phyloP scores from a whole-genome alignment of 2,888 invertebrate species.

The Gandaritis pyraliata region DNA sequence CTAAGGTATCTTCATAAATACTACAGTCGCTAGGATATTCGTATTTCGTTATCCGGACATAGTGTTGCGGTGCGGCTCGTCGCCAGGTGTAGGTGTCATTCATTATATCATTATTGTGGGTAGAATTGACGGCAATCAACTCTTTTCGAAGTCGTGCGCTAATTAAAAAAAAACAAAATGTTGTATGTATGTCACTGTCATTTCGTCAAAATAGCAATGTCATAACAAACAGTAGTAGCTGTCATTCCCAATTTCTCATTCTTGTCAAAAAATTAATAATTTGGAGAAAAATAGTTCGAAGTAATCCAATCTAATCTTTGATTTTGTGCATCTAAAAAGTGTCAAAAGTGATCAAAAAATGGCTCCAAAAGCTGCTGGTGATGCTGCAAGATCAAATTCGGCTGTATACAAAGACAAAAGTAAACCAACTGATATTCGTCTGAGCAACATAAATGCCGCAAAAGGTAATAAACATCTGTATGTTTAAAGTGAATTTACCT shows the following conservation, averaged over 20 bases:
- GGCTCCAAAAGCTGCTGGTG: slow-evolving; percentile 80
- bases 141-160: no score
- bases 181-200: slow-evolving; percentile 5
- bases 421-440: slow-evolving; percentile 97
- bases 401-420: slow-evolving; percentile 94
- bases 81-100: no score
- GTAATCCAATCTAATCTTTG: slow-evolving; percentile 49
- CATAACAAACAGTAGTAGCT: slow-evolving; percentile 17
- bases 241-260: background rate
- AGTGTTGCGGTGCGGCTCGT: no score
- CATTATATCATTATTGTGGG: no score
- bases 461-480: slow-evolving; percentile 89
- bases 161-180: no score
- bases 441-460: slow-evolving; percentile 98
- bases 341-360: slow-evolving; percentile 49
- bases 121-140: no score
- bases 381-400: slow-evolving; percentile 76
- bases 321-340: slow-evolving; percentile 29
- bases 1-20: no score
- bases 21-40: no score
- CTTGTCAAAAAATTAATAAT: slow-evolving; percentile 20
- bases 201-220: background rate
- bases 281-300: slow-evolving; percentile 8
- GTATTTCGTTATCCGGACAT: no score
- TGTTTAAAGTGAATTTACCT: slow-evolving; percentile 31